These are phyloP conservation scores for Antrozous pallidus DNA, from an alignment of 2,797 vertebrate species.

Conservation along the genomic window DNA sequence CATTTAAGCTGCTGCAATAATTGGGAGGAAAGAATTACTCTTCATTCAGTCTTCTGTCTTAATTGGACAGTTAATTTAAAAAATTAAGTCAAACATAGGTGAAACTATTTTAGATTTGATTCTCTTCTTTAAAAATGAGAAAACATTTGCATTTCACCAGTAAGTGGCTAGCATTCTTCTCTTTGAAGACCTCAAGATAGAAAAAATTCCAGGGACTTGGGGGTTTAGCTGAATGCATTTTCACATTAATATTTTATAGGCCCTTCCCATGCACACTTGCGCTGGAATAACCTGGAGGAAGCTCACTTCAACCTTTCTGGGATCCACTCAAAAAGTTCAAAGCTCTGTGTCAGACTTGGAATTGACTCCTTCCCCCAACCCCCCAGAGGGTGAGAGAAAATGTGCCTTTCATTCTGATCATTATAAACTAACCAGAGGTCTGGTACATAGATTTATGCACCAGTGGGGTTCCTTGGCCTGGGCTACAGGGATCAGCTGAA, in stretches of 20 bases:
- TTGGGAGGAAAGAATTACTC: conserved; percentile 46
- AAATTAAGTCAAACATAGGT: conserved; percentile 53
- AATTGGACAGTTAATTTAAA: conserved; percentile 53
- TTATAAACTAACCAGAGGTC: neutral
- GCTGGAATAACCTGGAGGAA: neutral
- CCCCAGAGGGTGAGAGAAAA: neutral
- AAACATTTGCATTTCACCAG: neutral
- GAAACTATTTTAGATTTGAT: conserved; percentile 9
- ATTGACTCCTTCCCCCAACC: neutral
- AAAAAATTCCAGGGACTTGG: neutral
- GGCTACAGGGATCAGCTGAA: too few relatives aligned
- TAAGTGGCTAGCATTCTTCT: neutral
- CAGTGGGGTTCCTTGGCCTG: too few relatives aligned
- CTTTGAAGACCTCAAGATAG: neutral
- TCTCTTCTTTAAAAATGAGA: neutral
- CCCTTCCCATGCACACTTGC: neutral
- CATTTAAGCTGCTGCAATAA: conserved; percentile 29
- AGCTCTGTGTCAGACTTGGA: neutral
- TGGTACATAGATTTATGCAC: too few relatives aligned
- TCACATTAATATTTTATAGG: neutral
- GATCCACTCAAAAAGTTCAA: neutral
- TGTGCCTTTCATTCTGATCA: neutral
- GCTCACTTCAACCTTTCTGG: neutral
- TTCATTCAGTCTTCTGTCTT: conserved; percentile 44
- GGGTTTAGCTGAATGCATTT: neutral